These are phyloP conservation scores for Myiotriccus ornatus DNA, from an alignment of 2,797 vertebrate genomes.

Conservation along the genomic window DNA sequence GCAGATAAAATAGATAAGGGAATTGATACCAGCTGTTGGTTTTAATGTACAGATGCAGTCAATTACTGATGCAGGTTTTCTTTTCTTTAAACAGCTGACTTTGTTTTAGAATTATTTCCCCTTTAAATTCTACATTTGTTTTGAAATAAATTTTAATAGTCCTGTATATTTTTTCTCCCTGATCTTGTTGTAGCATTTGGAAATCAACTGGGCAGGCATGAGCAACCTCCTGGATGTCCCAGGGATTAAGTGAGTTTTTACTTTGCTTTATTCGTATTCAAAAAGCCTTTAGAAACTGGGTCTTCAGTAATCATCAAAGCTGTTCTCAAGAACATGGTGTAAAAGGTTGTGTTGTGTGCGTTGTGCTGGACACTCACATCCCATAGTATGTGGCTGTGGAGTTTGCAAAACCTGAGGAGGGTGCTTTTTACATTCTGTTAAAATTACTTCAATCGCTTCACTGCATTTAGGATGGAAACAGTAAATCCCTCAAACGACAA, in stretches of 20 bases:
- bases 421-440: neutral
- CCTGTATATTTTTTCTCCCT: neutral
- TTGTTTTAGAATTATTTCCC: neutral
- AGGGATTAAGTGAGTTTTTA: constrained; percentile 82
- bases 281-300: neutral
- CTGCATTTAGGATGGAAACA: neutral
- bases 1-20: neutral
- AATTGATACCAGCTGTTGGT: neutral
- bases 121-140: neutral
- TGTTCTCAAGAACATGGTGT: neutral
- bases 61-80: neutral
- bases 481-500: neutral
- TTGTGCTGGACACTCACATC: neutral
- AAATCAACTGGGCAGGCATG: constrained; percentile 93
- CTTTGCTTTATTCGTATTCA: neutral
- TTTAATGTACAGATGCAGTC: neutral
- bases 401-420: neutral
- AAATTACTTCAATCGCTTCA: neutral
- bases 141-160: neutral
- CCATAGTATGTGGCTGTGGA: neutral
- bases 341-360: neutral
- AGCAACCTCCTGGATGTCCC: constrained; percentile 91
- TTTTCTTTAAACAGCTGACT: neutral
- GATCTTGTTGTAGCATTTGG: constrained; percentile 70
- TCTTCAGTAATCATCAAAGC: neutral